Evolutionary conservation across 2,888 invertebrate species (phyloP), one percentile per base, ranked within the genome.

Genomic region (Sphaeridia pumilis): DNA sequence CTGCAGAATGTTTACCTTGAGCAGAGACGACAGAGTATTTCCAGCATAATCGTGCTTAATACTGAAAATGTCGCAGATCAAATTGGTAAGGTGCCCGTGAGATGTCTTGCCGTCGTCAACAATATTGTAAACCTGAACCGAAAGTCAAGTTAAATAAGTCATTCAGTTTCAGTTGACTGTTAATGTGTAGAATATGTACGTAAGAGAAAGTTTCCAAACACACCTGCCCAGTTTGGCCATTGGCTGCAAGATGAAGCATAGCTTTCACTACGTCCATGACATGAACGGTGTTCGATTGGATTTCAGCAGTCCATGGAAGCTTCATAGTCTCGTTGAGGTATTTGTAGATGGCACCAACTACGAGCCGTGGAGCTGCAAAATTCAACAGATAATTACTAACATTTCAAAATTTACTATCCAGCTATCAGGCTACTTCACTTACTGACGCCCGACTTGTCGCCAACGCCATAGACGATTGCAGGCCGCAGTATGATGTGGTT

Each of bases 21-120:
- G 85, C 58, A 90, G 69, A 41, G 82, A 82, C 22, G 89, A 87
- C 60, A 88, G 75, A 7, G 86, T 75, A 22, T 82, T 81, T 17
- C 90, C 90, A 71, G 86, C 84, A 69, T 88, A 93, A 68, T 88
- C 88, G 49, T 87, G 83, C 67, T 85, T 83, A 59, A 93, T 85
- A 66, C 81, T 78, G 69, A 89, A 92, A 62, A 93, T 78, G 58
- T 87, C 83, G 0, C 84, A 79, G 14, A 93, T 76, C 47, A 88
- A 74, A 59, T 81, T 79, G 26, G 85, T 86, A 56, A 93, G 77
- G 31, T 76, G 76, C n/a, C 89, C 90, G 72, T 92, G 90, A 20
- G 86, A 86, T 31, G 85, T 84, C 67, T 83, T 76, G 0, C 82
- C 83, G 52, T 82, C 80, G 67, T 93, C 93, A 1, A 86, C 88